Base-by-base conservation (phyloP, 2,888 invertebrate genomes). In the Heliconius ismenius region DNA sequence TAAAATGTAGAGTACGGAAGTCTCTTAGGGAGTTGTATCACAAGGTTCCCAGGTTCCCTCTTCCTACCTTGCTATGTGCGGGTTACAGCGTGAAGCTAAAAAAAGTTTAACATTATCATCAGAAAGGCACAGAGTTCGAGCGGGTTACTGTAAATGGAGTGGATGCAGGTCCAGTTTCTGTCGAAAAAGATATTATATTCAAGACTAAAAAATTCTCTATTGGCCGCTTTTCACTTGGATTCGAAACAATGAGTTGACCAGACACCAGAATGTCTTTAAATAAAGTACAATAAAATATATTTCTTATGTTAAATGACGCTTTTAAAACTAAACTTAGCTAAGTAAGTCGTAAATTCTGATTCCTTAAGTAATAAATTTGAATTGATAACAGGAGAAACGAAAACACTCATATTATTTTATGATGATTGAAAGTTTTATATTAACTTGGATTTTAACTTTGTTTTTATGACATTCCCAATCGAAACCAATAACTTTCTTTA, bases 281-380 rank as follows among this genome's bases (percentile, higher is more conserved):
- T n/a, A n/a, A 58, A 58, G 26, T 26, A 24, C 26, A 24, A 62
- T 49, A 32, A 28, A 28, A 32, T 7, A 26, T 4, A 63, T 28
- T 18, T 28, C 3, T 26, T 62, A 26, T 26, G 24, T 4, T 24
- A 62, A 62, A 15, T 24, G 13, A 26, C 15, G 10, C 26, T 15
- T 26, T 26, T 6, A 24, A 26, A 62, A 26, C 26, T 26, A 26
- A 62, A 62, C 39, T 13, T 67, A 67, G 24, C n/a, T 69, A n/a
- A 28, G 32, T 54, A 69, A 69, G 54, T 69, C 28, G 11, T 69
- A 69, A 69, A 69, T 69, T 54, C 68, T n/a, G 28, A 69, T 28
- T 32, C 54, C 32, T 54, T 69, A 32, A 69, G 69, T 54, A 69
- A 54, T 69, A 54, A 69, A 58, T n/a, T 28, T 28, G 54, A 69